Percentiles rank a stretch among this genome's conserved stretches.
Conservation (phyloP, 2,113 vertebrate species). For the Turdus rufiventris region DNA sequence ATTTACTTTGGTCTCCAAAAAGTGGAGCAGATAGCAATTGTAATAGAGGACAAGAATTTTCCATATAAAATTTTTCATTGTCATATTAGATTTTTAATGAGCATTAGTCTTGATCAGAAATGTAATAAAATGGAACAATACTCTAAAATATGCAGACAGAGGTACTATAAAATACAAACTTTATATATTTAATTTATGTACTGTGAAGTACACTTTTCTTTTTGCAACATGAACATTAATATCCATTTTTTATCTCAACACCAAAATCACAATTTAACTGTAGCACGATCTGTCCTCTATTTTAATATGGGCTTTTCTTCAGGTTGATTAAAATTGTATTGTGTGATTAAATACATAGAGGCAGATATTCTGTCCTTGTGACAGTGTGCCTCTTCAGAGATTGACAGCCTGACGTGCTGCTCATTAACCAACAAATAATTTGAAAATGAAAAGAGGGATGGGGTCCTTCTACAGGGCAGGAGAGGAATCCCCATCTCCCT, state of each 20-base stretch:
- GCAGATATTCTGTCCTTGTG: background rate
- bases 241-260: conserved; percentile 33
- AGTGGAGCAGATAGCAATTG: conserved; percentile 18
- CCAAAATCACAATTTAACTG: conserved; percentile 3
- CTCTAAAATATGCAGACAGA: conserved; percentile 10
- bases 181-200: conserved; percentile 12
- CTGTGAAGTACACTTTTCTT: background rate
- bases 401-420: conserved; percentile 25
- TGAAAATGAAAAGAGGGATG: conserved; percentile 7
- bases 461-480: background rate
- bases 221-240: conserved; percentile 3
- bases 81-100: conserved; percentile 38
- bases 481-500: background rate
- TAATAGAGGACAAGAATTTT: conserved; percentile 20
- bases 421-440: conserved; percentile 38
- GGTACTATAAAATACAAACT: background rate
- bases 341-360: background rate
- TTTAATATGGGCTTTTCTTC: background rate
- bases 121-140: conserved; percentile 28
- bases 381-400: background rate
- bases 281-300: background rate
- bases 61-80: conserved; percentile 36
- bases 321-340: conserved; percentile 31
- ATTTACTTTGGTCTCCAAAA: conserved; percentile 47
- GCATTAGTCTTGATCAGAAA: conserved; percentile 47